A percentile compares a stretch with the other conserved stretches of the same genome.
phyloP scores from a whole-genome alignment of 2,797 vertebrate species.

The Takifugu rubripes region DNA sequence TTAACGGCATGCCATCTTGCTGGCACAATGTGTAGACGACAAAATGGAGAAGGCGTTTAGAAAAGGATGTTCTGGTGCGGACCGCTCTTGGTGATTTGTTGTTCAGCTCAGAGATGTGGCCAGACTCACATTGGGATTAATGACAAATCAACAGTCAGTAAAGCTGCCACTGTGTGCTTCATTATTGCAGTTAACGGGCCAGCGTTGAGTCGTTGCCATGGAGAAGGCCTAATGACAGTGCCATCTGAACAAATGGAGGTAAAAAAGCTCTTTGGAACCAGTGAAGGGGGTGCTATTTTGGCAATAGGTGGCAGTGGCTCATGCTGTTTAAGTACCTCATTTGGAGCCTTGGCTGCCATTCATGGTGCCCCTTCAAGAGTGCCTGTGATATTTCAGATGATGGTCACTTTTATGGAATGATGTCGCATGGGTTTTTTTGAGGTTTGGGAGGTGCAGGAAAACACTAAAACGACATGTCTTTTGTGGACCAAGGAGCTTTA shows the following conservation, averaged over 20 bases:
- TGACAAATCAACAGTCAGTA: conserved; percentile 50
- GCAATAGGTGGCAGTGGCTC: conserved; percentile 48
- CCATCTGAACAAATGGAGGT: conserved; percentile 57
- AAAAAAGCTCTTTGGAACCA: conserved; percentile 55
- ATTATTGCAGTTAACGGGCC: conserved; percentile 59
- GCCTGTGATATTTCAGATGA: conserved; percentile 53
- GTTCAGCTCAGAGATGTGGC: conserved; percentile 38
- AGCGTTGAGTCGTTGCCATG: conserved; percentile 62
- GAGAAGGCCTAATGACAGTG: conserved; percentile 58
- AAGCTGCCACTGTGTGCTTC: conserved; percentile 53
- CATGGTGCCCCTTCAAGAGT: conserved; percentile 43
- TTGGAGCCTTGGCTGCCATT: conserved; percentile 33
- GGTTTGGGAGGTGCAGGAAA: not conserved
- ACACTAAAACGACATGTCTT: conserved; percentile 4
- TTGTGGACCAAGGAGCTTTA: conserved; percentile 7
- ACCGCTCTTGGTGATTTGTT: conserved; percentile 36
- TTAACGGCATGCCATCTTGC: conserved; percentile 14
- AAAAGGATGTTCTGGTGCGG: not conserved
- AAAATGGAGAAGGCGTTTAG: conserved; percentile 20
- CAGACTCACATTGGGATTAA: conserved; percentile 62
- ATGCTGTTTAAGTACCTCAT: conserved; percentile 66
- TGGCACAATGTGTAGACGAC: not conserved
- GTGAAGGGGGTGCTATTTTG: conserved; percentile 53
- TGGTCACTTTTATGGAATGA: conserved; percentile 49
- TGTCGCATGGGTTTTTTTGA: conserved; percentile 16